Conservation (phyloP, 2,113 vertebrate species). For the Macquaria ambigua region DNA sequence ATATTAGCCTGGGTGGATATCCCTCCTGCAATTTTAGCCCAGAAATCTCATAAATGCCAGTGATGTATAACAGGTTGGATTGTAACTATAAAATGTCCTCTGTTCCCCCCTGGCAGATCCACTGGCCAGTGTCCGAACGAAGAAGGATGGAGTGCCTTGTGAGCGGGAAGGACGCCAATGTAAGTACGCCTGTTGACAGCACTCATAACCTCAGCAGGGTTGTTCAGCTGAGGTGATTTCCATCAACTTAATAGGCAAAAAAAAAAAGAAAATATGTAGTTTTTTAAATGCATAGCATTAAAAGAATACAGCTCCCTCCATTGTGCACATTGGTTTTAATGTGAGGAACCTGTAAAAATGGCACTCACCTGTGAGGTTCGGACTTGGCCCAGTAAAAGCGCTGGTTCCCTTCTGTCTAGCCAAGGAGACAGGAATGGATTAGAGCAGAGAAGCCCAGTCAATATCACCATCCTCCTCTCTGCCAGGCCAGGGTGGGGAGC, state of each 20-base stretch:
- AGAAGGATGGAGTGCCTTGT: slow-evolving; percentile 95
- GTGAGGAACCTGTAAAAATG: slow-evolving; percentile 26
- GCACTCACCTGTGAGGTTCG: slow-evolving; percentile 32
- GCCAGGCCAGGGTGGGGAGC: slow-evolving; percentile 28
- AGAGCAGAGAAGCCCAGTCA: slow-evolving; percentile 17
- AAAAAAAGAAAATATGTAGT: slow-evolving; percentile 5
- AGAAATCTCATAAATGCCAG: slow-evolving; percentile 61
- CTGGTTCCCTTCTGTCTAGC: slow-evolving; percentile 61
- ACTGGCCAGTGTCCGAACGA: slow-evolving; percentile 95
- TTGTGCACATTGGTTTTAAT: slow-evolving; percentile 26
- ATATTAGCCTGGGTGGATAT: slow-evolving; percentile 69
- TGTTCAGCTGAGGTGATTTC: slow-evolving; percentile 37
- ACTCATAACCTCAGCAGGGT: slow-evolving; percentile 2
- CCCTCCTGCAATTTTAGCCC: slow-evolving; percentile 46
- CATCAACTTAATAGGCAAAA: slow-evolving; percentile 18
- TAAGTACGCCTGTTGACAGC: slow-evolving; percentile 84
- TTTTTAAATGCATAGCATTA: neutral
- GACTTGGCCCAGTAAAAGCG: slow-evolving; percentile 50
- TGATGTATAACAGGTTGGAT: slow-evolving; percentile 58
- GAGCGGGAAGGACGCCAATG: slow-evolving; percentile 95
- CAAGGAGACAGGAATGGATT: slow-evolving; percentile 46
- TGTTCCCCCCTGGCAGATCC: slow-evolving; percentile 87
- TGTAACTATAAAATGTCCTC: slow-evolving; percentile 60
- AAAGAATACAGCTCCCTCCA: neutral
- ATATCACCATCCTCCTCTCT: slow-evolving; percentile 19